Conservation (phyloP, 37 sponge, comb jelly and placozoan genomes). For the Bolinopsis microptera region DNA sequence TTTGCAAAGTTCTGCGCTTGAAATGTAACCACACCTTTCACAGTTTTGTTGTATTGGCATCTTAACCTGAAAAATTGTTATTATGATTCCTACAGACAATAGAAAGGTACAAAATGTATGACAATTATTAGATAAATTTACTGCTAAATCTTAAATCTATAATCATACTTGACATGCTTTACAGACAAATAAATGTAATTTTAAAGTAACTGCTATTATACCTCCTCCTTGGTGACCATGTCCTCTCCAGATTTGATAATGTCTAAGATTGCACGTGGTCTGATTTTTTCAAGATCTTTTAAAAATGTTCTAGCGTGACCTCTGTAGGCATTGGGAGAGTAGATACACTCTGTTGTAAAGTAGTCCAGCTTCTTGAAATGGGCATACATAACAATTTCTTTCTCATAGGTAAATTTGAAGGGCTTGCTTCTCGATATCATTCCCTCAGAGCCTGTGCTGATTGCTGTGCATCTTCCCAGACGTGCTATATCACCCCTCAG, state of each 20-base stretch:
- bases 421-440: constrained; percentile 91
- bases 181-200: too few relatives aligned
- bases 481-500: constrained; percentile 96
- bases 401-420: constrained; percentile 98
- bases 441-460: constrained; percentile 90
- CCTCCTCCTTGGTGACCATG: constrained; percentile 69
- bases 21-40: constrained; percentile 89
- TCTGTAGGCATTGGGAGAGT: constrained; percentile 97
- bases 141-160: too few relatives aligned
- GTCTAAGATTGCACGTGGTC: constrained; percentile 88
- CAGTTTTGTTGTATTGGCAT: constrained; percentile 88
- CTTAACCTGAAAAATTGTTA: constrained; percentile 72
- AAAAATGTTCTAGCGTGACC: constrained; percentile 89
- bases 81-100: too few relatives aligned
- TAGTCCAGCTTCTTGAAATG: constrained; percentile 97
- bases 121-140: too few relatives aligned
- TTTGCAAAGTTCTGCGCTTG: constrained; percentile 94
- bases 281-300: constrained; percentile 87
- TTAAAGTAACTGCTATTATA: too few relatives aligned
- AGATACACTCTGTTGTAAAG: constrained; percentile 97
- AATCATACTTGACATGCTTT: too few relatives aligned
- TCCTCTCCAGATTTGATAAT: constrained; percentile 93
- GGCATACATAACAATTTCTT: constrained; percentile 99
- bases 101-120: too few relatives aligned
- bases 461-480: constrained; percentile 83